Conservation (phyloP, 2,888 invertebrate species). For the Phymatocera aterrima region DNA sequence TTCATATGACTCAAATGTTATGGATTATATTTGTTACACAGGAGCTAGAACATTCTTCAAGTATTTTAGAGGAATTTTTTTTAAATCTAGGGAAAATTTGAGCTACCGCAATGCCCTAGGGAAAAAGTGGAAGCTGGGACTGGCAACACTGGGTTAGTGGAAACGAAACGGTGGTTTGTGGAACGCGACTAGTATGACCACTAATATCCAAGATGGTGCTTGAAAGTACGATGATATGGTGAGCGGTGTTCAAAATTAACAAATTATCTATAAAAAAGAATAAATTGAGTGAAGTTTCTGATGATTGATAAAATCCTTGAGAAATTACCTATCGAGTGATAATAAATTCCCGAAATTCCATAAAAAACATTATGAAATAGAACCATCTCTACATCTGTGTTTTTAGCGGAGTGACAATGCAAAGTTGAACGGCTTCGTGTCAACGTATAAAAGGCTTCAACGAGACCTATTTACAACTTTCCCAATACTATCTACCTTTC, state of each 20-base stretch:
- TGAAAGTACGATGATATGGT: constrained; percentile 99
- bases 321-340: neutral
- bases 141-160: no score
- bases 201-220: constrained; percentile 92
- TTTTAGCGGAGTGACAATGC: constrained; percentile 66
- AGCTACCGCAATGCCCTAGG: no score
- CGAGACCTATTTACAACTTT: neutral
- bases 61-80: no score
- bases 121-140: neutral
- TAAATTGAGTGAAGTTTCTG: neutral
- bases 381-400: neutral
- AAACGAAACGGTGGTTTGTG: constrained; percentile 9
- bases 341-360: neutral
- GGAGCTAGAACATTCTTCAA: no score
- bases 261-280: neutral
- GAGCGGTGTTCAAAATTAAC: constrained; percentile 68
- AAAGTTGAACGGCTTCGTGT: constrained; percentile 64
- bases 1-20: no score
- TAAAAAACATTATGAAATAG: no score
- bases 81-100: no score
- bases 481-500: neutral
- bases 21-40: no score
- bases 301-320: neutral
- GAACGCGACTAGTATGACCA: constrained; percentile 51
- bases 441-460: constrained; percentile 39